Evolutionary conservation across 2,888 invertebrate species (phyloP), one percentile per base, ranked within the genome.

Genomic region (Metellina segmentata): DNA sequence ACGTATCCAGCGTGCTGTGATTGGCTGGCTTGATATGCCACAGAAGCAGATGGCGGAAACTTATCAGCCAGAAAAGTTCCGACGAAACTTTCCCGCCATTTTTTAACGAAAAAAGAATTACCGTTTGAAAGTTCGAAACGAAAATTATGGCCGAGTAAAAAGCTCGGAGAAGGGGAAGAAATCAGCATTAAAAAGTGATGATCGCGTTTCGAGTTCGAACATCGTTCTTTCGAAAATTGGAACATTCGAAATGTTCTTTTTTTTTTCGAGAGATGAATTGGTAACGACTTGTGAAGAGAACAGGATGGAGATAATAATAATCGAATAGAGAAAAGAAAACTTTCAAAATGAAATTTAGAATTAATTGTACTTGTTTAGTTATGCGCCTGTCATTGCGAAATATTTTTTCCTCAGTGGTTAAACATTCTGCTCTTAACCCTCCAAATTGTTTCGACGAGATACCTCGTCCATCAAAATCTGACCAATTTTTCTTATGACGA

Each of bases 111-210:
- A 72, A 61, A 61, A 61, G 61, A 61, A 61, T 61, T 61, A 16
- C 61, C 5, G 6, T 85, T 85, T 74, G 52, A 85, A 78, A 75
- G 61, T 74, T 85, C 8, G 75, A 85, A 85, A 61, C 49, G 85
- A 34, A 53, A 85, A 85, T 85, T 85, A 78, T 52, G 51, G 74
- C 53, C 61, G 20, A 13, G 11, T 13, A 9, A 61, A 82, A 71
- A 9, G 61, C 49, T 8, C n/a, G n/a, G 71, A 51, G 49, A 70
- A n/a, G 52, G 53, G 74, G 48, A 48, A 75, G 85, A 75, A 85
- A 85, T 85, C 85, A 85, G 61, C 85, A 85, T 85, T 75, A 85
- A 85, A 85, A 85, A 85, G 85, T 61, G 61, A 85, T 85, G 72
- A 85, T 52, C 71, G n/a, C 85, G n/a, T 2, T 81, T 61, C 51